These are phyloP conservation scores for Cyanoramphus novaezelandiae DNA, from an alignment of 2,113 vertebrate species.

Conservation along the genomic window DNA sequence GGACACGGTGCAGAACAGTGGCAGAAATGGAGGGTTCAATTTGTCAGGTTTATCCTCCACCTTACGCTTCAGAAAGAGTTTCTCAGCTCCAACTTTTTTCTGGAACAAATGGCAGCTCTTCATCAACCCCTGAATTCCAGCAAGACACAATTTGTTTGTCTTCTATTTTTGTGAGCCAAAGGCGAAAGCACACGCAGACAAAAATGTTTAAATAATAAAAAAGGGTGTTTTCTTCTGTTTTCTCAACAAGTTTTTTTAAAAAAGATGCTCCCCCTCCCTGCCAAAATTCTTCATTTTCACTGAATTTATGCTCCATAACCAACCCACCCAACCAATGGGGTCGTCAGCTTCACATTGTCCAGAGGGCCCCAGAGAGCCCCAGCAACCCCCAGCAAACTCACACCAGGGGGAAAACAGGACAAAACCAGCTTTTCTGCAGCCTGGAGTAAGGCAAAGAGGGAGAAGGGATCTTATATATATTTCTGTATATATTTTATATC, in stretches of 20 bases:
- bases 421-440: neutral
- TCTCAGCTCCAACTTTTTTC: neutral
- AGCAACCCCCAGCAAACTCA: neutral
- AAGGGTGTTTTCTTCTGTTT: conserved; percentile 16
- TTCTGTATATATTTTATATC: neutral
- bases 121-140: neutral
- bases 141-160: neutral
- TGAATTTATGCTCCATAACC: neutral
- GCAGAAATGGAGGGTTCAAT: neutral
- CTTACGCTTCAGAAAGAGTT: neutral
- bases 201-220: conserved; percentile 23
- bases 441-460: neutral
- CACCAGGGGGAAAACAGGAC: neutral
- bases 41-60: neutral
- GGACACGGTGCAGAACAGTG: neutral
- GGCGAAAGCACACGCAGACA: conserved; percentile 4
- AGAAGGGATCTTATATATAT: neutral
- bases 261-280: neutral
- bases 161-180: neutral
- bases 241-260: neutral
- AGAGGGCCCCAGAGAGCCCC: neutral
- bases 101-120: neutral
- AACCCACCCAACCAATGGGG: rapidly evolving
- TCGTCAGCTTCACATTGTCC: rapidly evolving
- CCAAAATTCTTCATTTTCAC: neutral